A percentile compares a stretch with the other conserved stretches of the same genome.
Conservation (phyloP, 2,113 vertebrate species). For the Melanerpes aurifrons region DNA sequence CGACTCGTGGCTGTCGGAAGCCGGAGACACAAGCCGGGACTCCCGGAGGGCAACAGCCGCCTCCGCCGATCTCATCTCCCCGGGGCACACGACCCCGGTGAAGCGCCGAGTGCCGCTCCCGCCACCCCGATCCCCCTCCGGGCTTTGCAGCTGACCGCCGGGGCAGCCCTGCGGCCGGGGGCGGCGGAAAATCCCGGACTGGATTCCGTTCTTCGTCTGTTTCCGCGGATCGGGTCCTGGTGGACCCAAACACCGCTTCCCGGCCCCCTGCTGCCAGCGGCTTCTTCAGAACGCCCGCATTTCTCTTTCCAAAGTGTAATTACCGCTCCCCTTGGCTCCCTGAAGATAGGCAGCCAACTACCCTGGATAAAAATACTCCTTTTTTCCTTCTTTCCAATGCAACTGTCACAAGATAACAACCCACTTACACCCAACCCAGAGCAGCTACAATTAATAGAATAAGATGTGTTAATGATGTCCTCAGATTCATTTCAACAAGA, state of each 20-base stretch:
- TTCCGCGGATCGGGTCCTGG: not conserved
- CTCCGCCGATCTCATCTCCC: not conserved
- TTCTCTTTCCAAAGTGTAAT: not conserved
- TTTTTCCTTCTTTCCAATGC: not conserved
- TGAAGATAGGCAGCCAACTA: not conserved
- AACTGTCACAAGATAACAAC: constrained; percentile 6
- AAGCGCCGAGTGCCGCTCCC: not conserved
- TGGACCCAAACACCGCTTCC: too few relatives aligned
- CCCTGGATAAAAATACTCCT: not conserved
- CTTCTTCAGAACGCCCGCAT: not conserved
- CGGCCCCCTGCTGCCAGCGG: not conserved
- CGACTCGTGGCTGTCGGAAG: not conserved
- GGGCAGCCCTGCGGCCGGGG: not conserved
- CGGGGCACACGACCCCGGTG: not conserved
- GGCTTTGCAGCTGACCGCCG: not conserved
- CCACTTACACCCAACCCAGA: not conserved
- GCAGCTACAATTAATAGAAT: constrained; percentile 38
- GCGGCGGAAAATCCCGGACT: not conserved
- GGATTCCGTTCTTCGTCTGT: fast-evolving
- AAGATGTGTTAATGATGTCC: constrained; percentile 52
- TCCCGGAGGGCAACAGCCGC: not conserved
- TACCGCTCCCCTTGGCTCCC: not conserved
- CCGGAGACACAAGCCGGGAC: not conserved
- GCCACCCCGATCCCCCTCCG: not conserved
- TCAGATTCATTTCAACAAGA: constrained; percentile 15